Conservation (phyloP, 1,140 invertebrate genomes). For the Linepithema humile region DNA sequence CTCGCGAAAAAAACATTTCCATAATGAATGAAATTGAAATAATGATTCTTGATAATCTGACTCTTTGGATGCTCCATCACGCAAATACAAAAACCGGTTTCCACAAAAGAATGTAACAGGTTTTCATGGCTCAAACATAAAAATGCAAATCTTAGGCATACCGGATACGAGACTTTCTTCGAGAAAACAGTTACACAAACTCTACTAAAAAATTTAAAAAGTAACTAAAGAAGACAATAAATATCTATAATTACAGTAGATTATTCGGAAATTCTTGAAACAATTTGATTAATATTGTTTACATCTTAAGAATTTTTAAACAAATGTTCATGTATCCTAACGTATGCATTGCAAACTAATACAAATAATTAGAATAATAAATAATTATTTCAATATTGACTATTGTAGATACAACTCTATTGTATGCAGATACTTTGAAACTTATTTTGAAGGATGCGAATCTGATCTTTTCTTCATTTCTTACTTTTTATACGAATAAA, state of each 20-base stretch:
- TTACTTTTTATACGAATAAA: neutral
- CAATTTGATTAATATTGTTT: neutral
- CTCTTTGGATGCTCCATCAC: neutral
- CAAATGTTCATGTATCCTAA: neutral
- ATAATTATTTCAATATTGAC: slow-evolving; percentile 1
- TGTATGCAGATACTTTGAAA: slow-evolving; percentile 3
- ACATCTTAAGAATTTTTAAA: neutral
- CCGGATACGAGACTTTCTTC: neutral
- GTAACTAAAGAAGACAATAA: neutral
- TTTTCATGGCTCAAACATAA: neutral
- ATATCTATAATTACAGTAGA: neutral
- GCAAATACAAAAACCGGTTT: neutral
- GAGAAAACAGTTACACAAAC: neutral
- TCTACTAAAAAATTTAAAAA: neutral
- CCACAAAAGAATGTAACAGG: neutral
- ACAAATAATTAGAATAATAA: neutral
- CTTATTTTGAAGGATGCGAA: neutral
- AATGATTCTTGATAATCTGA: neutral
- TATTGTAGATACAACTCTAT: neutral
- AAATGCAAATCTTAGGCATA: neutral
- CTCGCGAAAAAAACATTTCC: neutral
- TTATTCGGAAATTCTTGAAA: neutral
- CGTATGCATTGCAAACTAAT: neutral
- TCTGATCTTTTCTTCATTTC: neutral
- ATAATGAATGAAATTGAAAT: neutral